Conservation (phyloP, 2,113 vertebrate genomes). For the Paralichthys olivaceus region DNA sequence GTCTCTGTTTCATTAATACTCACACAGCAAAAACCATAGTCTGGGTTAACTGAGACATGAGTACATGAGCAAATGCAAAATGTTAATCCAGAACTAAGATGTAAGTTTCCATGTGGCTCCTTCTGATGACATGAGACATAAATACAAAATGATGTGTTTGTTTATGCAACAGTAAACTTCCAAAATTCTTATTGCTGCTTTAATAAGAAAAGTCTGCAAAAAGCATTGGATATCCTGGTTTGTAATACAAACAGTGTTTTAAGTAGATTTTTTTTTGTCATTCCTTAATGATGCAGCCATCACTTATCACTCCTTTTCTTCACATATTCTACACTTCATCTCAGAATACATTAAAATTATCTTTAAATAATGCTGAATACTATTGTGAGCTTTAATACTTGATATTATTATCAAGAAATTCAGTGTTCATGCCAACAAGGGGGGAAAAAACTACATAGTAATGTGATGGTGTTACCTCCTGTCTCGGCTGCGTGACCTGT, state of each 20-base stretch:
- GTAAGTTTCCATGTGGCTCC: constrained; percentile 46
- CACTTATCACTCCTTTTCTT: constrained; percentile 4
- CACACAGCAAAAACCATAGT: constrained; percentile 27
- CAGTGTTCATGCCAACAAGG: neutral
- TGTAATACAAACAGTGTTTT: constrained; percentile 42
- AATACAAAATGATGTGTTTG: constrained; percentile 57
- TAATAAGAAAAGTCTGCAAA: constrained; percentile 54
- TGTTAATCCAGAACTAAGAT: constrained; percentile 28
- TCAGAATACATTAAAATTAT: neutral
- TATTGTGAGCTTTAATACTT: no score
- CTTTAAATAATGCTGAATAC: neutral
- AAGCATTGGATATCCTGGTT: constrained; percentile 36
- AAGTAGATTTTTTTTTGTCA: neutral
- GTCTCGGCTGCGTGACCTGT: constrained; percentile 89
- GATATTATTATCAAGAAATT: neutral
- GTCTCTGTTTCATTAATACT: constrained; percentile 49
- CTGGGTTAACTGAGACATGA: constrained; percentile 25
- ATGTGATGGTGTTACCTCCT: constrained; percentile 85
- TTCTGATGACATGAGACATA: constrained; percentile 52
- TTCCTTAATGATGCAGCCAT: constrained; percentile 11
- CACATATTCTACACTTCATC: neutral
- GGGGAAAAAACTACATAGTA: neutral
- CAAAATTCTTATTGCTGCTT: constrained; percentile 34
- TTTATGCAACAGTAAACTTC: constrained; percentile 54
- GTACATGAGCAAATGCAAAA: constrained; percentile 20